A percentile compares a stretch with the other conserved stretches of the same genome.
phyloP scores from a whole-genome alignment of 2,113 vertebrate species.

The Tragelaphus imberbis region DNA sequence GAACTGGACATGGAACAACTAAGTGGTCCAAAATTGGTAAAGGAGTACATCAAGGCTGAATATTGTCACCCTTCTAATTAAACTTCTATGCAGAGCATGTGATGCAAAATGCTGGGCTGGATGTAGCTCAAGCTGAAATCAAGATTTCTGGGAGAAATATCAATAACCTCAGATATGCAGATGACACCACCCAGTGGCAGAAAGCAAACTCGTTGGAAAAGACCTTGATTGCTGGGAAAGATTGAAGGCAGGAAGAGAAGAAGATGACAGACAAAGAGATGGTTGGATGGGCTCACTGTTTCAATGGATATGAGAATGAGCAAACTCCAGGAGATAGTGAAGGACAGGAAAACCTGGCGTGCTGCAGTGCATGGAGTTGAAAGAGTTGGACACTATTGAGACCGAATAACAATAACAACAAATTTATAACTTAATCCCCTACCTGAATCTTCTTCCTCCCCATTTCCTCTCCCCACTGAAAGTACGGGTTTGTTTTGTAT shows the following conservation, averaged over 20 bases:
- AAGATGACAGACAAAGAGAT: neutral
- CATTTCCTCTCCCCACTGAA: neutral
- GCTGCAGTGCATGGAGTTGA: neutral
- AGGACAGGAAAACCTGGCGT: neutral
- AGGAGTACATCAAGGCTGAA: neutral
- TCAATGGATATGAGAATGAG: neutral
- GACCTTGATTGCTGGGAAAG: neutral
- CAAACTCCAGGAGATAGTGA: neutral
- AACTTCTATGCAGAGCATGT: neutral
- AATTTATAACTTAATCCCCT: neutral
- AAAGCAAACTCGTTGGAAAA: neutral
- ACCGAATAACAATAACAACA: neutral
- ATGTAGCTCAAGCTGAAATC: neutral
- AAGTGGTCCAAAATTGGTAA: neutral
- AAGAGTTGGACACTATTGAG: neutral
- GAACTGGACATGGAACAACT: neutral
- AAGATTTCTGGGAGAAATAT: neutral
- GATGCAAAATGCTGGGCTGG: neutral
- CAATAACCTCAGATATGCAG: neutral
- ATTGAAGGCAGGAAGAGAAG: neutral
- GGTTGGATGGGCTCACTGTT: neutral
- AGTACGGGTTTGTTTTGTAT: neutral
- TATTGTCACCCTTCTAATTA: neutral
- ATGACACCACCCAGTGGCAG: neutral
- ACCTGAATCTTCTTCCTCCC: neutral